phyloP scores from a whole-genome alignment of 1,140 invertebrate species.

The Hypothenemus hampei region DNA sequence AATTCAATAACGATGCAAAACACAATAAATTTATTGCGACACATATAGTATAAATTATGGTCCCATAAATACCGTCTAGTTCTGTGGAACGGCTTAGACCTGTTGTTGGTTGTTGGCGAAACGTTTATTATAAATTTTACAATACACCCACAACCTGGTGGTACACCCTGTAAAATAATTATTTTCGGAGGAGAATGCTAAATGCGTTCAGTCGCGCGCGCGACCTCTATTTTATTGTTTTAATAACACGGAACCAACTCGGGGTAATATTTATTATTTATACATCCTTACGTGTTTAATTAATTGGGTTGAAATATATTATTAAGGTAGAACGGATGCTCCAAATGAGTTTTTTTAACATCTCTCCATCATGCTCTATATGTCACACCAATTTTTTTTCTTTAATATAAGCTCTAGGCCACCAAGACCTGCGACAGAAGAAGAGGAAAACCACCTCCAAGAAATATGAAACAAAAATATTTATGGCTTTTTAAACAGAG shows the following conservation, averaged over 20 bases:
- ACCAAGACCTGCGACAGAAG: too few relatives aligned
- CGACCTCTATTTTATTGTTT: slow-evolving; percentile 21
- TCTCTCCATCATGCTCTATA: too few relatives aligned
- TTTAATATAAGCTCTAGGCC: too few relatives aligned
- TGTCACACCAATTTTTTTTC: too few relatives aligned
- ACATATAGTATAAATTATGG: slow-evolving; percentile 20
- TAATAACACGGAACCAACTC: too few relatives aligned
- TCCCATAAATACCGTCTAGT: slow-evolving; percentile 15
- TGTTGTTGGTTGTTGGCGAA: slow-evolving; percentile 12
- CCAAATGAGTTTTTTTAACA: too few relatives aligned
- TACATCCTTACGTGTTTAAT: too few relatives aligned
- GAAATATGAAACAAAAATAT: slow-evolving; percentile 8
- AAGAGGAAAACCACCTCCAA: too few relatives aligned
- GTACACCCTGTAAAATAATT: slow-evolving; percentile 19
- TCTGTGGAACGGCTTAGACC: slow-evolving; percentile 9
- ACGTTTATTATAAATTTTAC: slow-evolving; percentile 19
- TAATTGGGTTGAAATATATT: too few relatives aligned
- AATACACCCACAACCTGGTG: slow-evolving; percentile 11
- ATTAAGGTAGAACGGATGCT: too few relatives aligned
- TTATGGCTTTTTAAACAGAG: slow-evolving; percentile 8
- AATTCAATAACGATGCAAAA: slow-evolving; percentile 21
- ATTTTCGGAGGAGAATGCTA: slow-evolving; percentile 1
- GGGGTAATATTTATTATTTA: too few relatives aligned
- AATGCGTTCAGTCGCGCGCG: slow-evolving; percentile 5
- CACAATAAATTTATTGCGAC: slow-evolving; percentile 20